phyloP scores from a whole-genome alignment of 2,888 invertebrate genomes.

The Epinotia bilunana region DNA sequence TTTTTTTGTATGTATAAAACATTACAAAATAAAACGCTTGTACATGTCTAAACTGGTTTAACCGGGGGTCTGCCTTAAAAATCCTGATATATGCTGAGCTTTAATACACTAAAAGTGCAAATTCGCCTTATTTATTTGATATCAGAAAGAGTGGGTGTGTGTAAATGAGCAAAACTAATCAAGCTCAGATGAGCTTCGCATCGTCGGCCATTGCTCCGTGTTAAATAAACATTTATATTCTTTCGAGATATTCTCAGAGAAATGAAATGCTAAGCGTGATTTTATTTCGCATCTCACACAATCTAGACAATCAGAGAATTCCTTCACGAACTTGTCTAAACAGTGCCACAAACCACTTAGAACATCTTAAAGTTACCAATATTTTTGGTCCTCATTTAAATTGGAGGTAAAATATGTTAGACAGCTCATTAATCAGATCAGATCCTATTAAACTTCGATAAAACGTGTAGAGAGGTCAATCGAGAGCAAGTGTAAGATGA shows the following conservation, averaged over 20 bases:
- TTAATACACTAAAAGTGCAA: neutral
- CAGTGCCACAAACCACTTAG: neutral
- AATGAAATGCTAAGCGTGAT: constrained; percentile 5
- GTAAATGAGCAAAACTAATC: constrained; percentile 18
- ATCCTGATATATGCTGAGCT: too few species aligned
- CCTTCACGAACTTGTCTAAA: neutral
- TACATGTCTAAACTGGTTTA: too few species aligned
- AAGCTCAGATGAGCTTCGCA: constrained; percentile 1
- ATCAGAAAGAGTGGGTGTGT: constrained; percentile 12
- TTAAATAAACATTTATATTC: constrained; percentile 28
- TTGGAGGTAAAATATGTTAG: too few species aligned
- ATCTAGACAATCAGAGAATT: neutral
- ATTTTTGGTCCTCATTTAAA: neutral
- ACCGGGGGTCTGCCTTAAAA: too few species aligned
- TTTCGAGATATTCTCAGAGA: constrained; percentile 12
- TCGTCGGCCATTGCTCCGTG: constrained; percentile 20
- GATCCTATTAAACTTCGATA: too few species aligned
- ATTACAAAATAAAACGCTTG: too few species aligned
- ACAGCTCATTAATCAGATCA: too few species aligned
- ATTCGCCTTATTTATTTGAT: neutral
- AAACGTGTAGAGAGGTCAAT: too few species aligned
- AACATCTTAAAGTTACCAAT: neutral
- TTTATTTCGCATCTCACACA: neutral
- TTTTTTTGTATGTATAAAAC: too few species aligned
- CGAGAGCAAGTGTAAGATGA: too few species aligned